Conservation (phyloP, 2,797 vertebrate species). For the Trachops cirrhosus region DNA sequence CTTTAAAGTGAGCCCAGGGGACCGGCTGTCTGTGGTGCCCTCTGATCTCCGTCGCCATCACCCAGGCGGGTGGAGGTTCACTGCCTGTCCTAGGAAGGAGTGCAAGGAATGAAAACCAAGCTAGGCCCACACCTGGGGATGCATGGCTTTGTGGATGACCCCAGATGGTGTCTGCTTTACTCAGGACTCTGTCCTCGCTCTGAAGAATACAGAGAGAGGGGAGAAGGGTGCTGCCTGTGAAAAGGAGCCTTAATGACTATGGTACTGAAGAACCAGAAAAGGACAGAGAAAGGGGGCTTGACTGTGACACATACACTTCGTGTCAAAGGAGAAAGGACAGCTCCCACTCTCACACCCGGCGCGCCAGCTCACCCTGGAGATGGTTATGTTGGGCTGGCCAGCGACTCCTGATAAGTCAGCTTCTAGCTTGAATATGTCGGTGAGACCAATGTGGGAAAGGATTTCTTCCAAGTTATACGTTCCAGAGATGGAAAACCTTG, state of each 20-base stretch:
- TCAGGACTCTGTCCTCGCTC: not conserved
- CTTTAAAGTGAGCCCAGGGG: not conserved
- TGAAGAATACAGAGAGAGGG: not conserved
- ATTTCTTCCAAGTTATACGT: conserved; percentile 55
- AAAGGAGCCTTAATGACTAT: not conserved
- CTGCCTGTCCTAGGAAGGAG: not conserved
- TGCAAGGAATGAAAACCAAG: not conserved
- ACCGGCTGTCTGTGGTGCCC: not conserved
- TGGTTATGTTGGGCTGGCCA: conserved; percentile 30
- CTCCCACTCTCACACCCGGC: not conserved
- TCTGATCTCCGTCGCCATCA: not conserved
- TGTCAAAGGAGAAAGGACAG: not conserved
- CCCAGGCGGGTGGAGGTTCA: not conserved
- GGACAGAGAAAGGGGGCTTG: not conserved
- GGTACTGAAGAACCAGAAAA: not conserved
- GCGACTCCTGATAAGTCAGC: conserved; percentile 54
- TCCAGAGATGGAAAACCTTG: conserved; percentile 61
- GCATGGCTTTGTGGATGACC: not conserved
- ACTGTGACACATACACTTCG: not conserved
- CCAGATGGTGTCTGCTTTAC: rapidly evolving
- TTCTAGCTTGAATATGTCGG: conserved; percentile 21
- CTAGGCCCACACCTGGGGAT: not conserved
- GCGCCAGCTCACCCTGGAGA: conserved; percentile 75
- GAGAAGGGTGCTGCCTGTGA: not conserved
- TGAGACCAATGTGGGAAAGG: conserved; percentile 52